Conservation (phyloP, 2,113 vertebrate species). For the Thermophis baileyi region DNA sequence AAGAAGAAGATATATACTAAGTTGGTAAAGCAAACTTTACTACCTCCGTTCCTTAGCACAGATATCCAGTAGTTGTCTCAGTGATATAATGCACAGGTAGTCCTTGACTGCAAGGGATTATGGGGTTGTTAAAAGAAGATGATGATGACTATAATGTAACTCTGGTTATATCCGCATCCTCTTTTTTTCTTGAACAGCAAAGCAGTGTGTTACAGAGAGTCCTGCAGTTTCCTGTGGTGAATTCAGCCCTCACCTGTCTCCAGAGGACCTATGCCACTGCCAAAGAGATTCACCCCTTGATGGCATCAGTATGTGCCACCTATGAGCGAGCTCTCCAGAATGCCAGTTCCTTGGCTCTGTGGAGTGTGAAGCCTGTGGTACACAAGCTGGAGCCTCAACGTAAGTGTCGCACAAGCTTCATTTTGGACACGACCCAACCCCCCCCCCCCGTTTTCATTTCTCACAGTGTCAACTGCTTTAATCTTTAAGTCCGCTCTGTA, state of each 20-base stretch:
- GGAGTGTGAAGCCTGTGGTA: conserved; percentile 74
- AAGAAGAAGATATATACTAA: no score
- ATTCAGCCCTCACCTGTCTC: conserved; percentile 64
- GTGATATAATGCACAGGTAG: no score
- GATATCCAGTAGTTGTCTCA: no score
- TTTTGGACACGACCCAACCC: not conserved
- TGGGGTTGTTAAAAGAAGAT: no score
- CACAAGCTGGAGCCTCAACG: conserved; percentile 74
- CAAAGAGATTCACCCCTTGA: conserved; percentile 73
- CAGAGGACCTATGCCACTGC: conserved; percentile 72
- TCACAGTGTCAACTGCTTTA: not conserved
- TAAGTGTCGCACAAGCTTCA: conserved; percentile 57
- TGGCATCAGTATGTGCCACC: conserved; percentile 69
- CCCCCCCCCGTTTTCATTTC: not conserved
- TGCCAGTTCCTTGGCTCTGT: conserved; percentile 64
- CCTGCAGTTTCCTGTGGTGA: conserved; percentile 73
- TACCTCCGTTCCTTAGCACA: no score
- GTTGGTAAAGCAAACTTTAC: no score
- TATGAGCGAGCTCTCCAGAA: conserved; percentile 72
- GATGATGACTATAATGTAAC: no score
- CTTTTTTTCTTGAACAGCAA: not conserved
- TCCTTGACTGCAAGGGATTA: no score
- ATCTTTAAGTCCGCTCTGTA: not conserved
- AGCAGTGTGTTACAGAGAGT: conserved; percentile 73
- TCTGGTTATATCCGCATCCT: not conserved